phyloP scores from a whole-genome alignment of 92 coral and sea anemone species.

The Porites rus region DNA sequence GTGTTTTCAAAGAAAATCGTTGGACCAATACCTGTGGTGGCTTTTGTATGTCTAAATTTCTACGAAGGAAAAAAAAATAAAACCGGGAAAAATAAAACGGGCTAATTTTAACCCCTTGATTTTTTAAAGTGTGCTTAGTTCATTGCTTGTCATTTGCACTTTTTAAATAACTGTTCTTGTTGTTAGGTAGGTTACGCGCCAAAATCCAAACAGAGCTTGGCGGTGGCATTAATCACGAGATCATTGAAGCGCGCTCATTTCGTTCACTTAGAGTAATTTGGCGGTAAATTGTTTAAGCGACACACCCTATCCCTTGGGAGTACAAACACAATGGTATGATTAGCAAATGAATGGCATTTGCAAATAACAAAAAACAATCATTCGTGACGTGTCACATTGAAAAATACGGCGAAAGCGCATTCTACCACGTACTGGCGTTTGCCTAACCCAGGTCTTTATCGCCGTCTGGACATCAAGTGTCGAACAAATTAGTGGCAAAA shows the following conservation, averaged over 20 bases:
- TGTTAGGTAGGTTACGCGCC: conserved; percentile 48
- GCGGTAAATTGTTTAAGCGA: conserved; percentile 84
- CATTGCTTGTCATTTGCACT: background rate
- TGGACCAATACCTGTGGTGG: background rate
- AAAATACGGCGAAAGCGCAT: conserved; percentile 25
- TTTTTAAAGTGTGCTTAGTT: too few species aligned
- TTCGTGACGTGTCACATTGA: conserved; percentile 50
- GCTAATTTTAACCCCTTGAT: background rate
- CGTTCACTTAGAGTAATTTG: conserved; percentile 79
- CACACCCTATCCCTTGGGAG: conserved; percentile 96
- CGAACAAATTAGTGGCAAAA: conserved; percentile 28
- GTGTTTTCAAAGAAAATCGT: background rate
- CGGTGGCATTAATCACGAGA: conserved; percentile 49
- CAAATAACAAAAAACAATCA: conserved; percentile 70
- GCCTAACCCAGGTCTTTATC: background rate
- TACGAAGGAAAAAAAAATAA: too few species aligned
- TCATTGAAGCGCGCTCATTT: conserved; percentile 46
- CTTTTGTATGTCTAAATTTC: background rate
- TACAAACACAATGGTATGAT: conserved; percentile 73
- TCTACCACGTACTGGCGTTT: conserved; percentile 44
- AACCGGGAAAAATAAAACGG: background rate
- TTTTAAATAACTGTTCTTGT: background rate
- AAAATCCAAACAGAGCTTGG: conserved; percentile 15
- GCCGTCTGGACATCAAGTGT: conserved; percentile 9
- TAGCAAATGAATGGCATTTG: conserved; percentile 74